Base-by-base conservation (phyloP, 2,113 vertebrate species). In the Thymallus thymallus region DNA sequence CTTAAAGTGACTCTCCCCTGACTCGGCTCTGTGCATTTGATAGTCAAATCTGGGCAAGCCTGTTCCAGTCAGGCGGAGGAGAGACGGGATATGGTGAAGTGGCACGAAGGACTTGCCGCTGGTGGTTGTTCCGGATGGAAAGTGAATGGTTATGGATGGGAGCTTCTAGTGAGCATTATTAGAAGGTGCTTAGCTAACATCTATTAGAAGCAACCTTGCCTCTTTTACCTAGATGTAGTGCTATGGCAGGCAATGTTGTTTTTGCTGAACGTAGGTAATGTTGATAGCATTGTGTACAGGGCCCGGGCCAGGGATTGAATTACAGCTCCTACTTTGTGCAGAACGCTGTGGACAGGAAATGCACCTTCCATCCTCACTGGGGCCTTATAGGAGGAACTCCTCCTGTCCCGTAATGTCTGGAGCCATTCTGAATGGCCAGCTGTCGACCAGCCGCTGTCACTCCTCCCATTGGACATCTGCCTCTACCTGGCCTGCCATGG, bases 261-360 rank as follows among this genome's bases (percentile, higher is more conserved):
- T 30, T n/a, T 35, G 64, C 64, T 35, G 12, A 35, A n/a, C 20
- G 41, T 18, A 32, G 20, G 18, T 18, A n/a, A 22, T 12, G 62
- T 30, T 64, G 23, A 64, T 26, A 18, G 26, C n/a, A n/a, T n/a
- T n/a, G n/a, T n/a, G n/a, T n/a, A n/a, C n/a, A n/a, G n/a, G n/a
- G n/a, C n/a, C n/a, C n/a, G n/a, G n/a, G n/a, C n/a, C n/a, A n/a
- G 41, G 9, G 5, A 45, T 6, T 5, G 41, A 45, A 45, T 45
- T 45, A 78, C 91, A 81, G 82, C 81, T 78, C 68, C 3, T 23
- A 64, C 61, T 88, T 89, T 86, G 23, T 70, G 48, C 85, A 87
- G 80, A 87, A 74, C 74, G 75, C 41, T 82, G 73, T 30, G 89
- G 72, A 77, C 90, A 90, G 90, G 89, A 92, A 92, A 87, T 89